Evolutionary conservation across 2,888 invertebrate species (phyloP).

Genomic region (Tinea pellionella): DNA sequence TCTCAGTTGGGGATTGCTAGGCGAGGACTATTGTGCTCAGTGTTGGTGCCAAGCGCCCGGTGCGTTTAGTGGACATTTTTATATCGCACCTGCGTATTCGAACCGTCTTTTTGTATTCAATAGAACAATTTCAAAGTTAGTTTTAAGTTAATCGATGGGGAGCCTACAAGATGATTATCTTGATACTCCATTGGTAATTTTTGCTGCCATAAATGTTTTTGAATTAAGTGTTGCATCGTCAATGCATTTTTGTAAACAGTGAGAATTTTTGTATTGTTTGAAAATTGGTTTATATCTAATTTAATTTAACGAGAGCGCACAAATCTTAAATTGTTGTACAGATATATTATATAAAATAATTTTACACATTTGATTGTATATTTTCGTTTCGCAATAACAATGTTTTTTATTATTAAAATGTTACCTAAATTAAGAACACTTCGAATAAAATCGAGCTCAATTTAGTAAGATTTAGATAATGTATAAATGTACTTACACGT

Average conservation of each 20-base stretch:
- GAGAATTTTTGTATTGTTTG: conserved; percentile 38
- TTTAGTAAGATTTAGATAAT: conserved; percentile 56
- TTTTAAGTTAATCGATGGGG: conserved; percentile 53
- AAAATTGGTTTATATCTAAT: conserved; percentile 36
- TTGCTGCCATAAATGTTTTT: conserved; percentile 58
- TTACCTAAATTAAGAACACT: conserved; percentile 35
- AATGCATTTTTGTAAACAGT: conserved; percentile 37
- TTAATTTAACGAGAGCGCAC: conserved; percentile 64
- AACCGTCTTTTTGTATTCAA: conserved; percentile 60
- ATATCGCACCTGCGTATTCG: conserved; percentile 40
- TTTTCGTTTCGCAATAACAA: conserved; percentile 21
- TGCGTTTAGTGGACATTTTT: conserved; percentile 45
- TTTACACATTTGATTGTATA: conserved; percentile 37
- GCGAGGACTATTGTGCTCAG: conserved; percentile 63
- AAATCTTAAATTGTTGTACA: conserved; percentile 48
- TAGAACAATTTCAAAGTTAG: conserved; percentile 41
- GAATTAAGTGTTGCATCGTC: conserved; percentile 49
- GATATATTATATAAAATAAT: conserved; percentile 41
- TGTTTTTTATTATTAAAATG: neutral
- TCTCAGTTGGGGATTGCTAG: conserved; percentile 50
- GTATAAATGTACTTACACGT: conserved; percentile 48
- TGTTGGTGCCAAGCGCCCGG: conserved; percentile 58
- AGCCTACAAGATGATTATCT: neutral
- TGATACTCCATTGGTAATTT: conserved; percentile 29
- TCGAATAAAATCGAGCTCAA: conserved; percentile 67